Evolutionary conservation across 2,888 invertebrate species (phyloP).

Genomic region (Calameuta filiformis): DNA sequence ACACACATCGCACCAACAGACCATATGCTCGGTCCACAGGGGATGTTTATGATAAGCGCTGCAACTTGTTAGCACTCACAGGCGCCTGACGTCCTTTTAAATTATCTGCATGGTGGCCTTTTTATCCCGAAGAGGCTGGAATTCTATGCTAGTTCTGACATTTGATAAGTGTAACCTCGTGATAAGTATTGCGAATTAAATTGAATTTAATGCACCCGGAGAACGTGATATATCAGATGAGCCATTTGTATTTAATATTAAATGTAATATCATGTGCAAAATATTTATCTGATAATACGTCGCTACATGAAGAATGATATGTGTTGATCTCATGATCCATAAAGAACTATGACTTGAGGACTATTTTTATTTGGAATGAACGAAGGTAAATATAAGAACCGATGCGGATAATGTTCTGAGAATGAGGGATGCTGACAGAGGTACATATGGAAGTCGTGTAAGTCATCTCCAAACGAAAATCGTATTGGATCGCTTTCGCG

Average conservation of each 20-base stretch:
- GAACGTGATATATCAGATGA: not conserved
- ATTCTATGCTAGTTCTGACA: not conserved
- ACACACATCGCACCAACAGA: conserved; percentile 10
- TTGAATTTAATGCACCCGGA: not conserved
- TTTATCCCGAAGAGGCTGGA: not conserved
- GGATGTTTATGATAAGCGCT: not conserved
- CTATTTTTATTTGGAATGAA: too few species aligned
- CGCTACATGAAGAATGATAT: not conserved
- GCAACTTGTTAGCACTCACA: not conserved
- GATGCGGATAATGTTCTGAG: too few species aligned
- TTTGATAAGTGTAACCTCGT: not conserved
- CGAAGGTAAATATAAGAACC: too few species aligned
- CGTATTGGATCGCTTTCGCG: not conserved
- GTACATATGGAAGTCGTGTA: too few species aligned
- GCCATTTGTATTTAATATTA: not conserved
- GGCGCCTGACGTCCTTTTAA: not conserved
- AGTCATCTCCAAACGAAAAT: too few species aligned
- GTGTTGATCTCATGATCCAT: not conserved
- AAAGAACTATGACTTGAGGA: not conserved
- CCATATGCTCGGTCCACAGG: not conserved
- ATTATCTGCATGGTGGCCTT: not conserved
- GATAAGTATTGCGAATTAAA: not conserved
- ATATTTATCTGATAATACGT: not conserved
- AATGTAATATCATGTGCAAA: not conserved
- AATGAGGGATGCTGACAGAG: too few species aligned